Percentiles rank a stretch among this genome's conserved stretches.
These are phyloP conservation scores for Echinops telfairi DNA, from an alignment of 2,113 vertebrate genomes.

Conservation along the genomic window DNA sequence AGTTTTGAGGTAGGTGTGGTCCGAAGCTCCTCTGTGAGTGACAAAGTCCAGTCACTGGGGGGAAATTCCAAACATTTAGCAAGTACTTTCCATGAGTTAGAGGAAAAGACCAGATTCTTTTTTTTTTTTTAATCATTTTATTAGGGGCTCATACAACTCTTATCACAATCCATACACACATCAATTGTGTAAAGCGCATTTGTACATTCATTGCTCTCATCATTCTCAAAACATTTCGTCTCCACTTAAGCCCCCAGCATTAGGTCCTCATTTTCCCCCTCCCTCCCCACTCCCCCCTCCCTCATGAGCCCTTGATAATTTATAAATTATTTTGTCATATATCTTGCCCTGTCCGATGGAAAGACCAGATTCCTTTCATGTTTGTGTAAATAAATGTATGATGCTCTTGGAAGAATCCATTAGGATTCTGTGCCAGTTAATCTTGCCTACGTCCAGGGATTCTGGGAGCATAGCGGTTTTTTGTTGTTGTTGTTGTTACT, in stretches of 20 bases:
- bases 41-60: not conserved
- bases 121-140: too few species aligned
- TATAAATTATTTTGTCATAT: too few species aligned
- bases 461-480: not conserved
- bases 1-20: not conserved
- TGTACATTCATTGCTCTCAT: too few species aligned
- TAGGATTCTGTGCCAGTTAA: not conserved
- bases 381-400: not conserved
- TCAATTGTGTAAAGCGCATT: too few species aligned
- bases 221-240: too few species aligned
- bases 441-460: not conserved
- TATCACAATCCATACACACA: too few species aligned
- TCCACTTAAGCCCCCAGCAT: too few species aligned
- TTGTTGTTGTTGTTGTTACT: not conserved
- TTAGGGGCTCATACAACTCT: too few species aligned
- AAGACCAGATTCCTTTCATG: not conserved
- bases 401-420: constrained; percentile 3
- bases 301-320: too few species aligned
- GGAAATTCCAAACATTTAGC: not conserved
- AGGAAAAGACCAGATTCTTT: not conserved
- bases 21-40: not conserved
- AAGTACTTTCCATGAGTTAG: not conserved
- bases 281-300: too few species aligned
- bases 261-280: too few species aligned
- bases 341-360: too few species aligned